These are phyloP conservation scores for Cololabis saira DNA, from an alignment of 2,113 vertebrate species.

Conservation along the genomic window DNA sequence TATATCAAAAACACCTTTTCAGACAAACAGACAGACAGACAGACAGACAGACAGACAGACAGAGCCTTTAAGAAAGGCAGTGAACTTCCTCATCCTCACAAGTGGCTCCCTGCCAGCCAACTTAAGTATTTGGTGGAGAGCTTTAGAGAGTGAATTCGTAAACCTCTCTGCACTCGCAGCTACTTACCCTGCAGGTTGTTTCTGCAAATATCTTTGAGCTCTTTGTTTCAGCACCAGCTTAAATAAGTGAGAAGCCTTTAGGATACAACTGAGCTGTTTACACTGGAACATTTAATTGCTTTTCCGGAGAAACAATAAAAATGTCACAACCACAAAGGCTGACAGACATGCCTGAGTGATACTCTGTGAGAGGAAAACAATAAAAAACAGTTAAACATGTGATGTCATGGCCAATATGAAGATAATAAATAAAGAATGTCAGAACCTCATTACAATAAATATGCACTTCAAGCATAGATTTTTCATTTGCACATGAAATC, in stretches of 20 bases:
- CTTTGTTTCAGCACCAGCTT: conserved; percentile 56
- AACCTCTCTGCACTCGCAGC: conserved; percentile 28
- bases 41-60: no score
- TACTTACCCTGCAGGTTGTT: conserved; percentile 23
- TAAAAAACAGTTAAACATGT: conserved; percentile 1
- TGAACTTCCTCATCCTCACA: conserved; percentile 16
- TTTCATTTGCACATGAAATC: conserved; percentile 2
- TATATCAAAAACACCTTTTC: no score
- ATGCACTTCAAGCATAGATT: not conserved
- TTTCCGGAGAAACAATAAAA: conserved; percentile 45
- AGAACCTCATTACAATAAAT: not conserved
- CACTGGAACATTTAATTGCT: conserved; percentile 35
- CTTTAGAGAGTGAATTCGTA: conserved; percentile 38
- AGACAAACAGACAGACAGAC: no score
- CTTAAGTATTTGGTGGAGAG: conserved; percentile 38
- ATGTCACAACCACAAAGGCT: conserved; percentile 24
- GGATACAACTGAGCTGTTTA: conserved; percentile 38
- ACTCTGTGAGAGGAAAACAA: not conserved
- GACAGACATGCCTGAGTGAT: conserved; percentile 29
- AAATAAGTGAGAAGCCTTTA: conserved; percentile 39
- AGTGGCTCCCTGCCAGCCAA: conserved; percentile 10
- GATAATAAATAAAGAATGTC: conserved; percentile 24
- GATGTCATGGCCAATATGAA: conserved; percentile 13
- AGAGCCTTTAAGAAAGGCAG: conserved; percentile 31
- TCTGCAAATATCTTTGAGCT: conserved; percentile 50